These are phyloP conservation scores for Scaeva pyrastri DNA, from an alignment of 2,888 invertebrate species.

Conservation along the genomic window DNA sequence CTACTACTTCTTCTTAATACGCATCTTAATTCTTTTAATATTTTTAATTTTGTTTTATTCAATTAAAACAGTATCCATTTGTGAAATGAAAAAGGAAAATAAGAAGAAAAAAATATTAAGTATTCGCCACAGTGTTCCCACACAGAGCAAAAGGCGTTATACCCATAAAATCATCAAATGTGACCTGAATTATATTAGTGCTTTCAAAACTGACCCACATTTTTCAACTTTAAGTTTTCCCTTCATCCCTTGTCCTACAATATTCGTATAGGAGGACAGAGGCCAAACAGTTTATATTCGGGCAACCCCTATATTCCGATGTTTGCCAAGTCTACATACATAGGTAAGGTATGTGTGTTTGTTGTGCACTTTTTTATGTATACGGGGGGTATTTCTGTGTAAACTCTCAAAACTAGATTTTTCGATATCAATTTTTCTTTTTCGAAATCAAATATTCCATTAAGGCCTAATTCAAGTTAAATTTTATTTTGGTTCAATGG, in stretches of 20 bases:
- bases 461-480: constrained; percentile 72
- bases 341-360: constrained; percentile 34
- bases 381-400: too few species aligned
- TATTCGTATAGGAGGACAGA: constrained; percentile 26
- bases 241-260: constrained; percentile 17
- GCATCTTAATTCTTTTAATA: too few species aligned
- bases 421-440: constrained; percentile 62
- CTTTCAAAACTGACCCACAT: constrained; percentile 80
- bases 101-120: constrained; percentile 49
- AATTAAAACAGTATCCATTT: constrained; percentile 20
- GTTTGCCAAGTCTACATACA: not conserved
- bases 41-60: not conserved
- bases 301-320: constrained; percentile 4
- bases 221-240: constrained; percentile 24
- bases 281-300: constrained; percentile 28
- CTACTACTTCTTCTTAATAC: too few species aligned
- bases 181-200: constrained; percentile 79
- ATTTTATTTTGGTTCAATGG: constrained; percentile 72
- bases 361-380: not conserved
- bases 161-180: constrained; percentile 81
- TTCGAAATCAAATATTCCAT: constrained; percentile 74
- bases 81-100: constrained; percentile 40
- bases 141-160: constrained; percentile 54
- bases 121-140: constrained; percentile 52
- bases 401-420: constrained; percentile 19